Conservation (phyloP, 1,140 invertebrate genomes). For the Diuraphis noxia region DNA sequence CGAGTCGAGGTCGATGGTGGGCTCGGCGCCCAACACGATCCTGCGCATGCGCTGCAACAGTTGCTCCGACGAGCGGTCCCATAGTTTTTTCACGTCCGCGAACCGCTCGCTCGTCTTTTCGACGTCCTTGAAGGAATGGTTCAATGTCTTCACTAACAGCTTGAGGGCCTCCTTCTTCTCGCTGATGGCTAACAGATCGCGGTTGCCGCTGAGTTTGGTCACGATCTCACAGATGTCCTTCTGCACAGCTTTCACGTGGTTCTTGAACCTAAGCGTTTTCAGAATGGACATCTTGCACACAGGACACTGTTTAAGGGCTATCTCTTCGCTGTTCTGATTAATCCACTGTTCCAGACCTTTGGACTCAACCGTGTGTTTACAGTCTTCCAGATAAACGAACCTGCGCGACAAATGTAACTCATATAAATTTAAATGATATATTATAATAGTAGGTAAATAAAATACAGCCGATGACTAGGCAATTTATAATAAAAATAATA, state of each 20-base stretch:
- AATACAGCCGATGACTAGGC: too few species aligned
- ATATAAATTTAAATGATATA: too few species aligned
- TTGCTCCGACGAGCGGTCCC: too few species aligned
- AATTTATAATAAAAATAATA: too few species aligned
- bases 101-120: not conserved
- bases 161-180: not conserved
- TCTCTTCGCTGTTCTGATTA: constrained; percentile 59
- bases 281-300: constrained; percentile 67
- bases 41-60: not conserved
- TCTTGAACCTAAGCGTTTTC: constrained; percentile 66
- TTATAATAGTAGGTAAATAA: too few species aligned
- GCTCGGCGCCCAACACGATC: not conserved
- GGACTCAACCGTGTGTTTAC: constrained; percentile 67
- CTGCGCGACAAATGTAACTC: constrained; percentile 57
- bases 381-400: constrained; percentile 69
- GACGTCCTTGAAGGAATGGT: not conserved
- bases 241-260: constrained; percentile 64
- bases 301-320: constrained; percentile 67
- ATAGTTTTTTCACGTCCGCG: not conserved
- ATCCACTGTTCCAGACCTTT: constrained; percentile 65
- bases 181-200: not conserved
- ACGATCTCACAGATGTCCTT: constrained; percentile 66
- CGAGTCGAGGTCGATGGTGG: not conserved
- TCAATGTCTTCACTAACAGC: not conserved
- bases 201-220: constrained; percentile 60